Base-by-base conservation (phyloP, 2,888 invertebrate genomes). In the Trichopoda pennipes region DNA sequence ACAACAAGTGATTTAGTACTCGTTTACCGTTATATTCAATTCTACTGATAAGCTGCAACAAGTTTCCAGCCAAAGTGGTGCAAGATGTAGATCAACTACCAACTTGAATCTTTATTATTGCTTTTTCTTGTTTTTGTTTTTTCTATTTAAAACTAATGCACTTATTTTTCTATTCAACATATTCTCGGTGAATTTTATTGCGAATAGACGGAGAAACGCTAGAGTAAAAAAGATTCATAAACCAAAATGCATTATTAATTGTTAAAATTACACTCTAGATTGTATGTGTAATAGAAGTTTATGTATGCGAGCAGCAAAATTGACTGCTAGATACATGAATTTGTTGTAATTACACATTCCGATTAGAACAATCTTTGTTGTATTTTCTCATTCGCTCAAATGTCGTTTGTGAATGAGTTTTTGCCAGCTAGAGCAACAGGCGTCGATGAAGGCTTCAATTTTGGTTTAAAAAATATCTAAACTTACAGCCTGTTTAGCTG, bases 171-270 rank as follows among this genome's bases (percentile, higher is more conserved):
- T 38, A 51, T 47, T 49, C 73, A 61, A 35, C 63, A 56, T 56
- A n/a, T 73, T 74, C 21, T 49, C 21, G 9, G 28, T 28, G 38
- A 61, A 68, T 49, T 60, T 21, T 42, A 47, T 68, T 63, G 42
- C 21, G 8, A 38, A 55, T n/a, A 38, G 44, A 17, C 1, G 8
- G 9, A 55, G 19, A 17, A 55, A 21, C 7, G 16, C n/a, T 21
- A 12, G 4, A 61, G 6, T 3, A 49, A 17, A 73, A 63, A 68
- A 69, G 32, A 82, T 68, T 61, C 72, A 75, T 82, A 79, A 82
- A 63, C 42, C 47, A 79, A 82, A 82, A 82, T 82, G 82, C 79
- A 82, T 82, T 79, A 82, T 79, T 82, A 82, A 79, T 82, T 79
- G 82, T 79, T 75, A 42, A 77, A 74, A 69, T 68, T 76, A 32